Evolutionary conservation across 2,888 invertebrate species (phyloP).

Genomic region (Polydrusus tereticollis): DNA sequence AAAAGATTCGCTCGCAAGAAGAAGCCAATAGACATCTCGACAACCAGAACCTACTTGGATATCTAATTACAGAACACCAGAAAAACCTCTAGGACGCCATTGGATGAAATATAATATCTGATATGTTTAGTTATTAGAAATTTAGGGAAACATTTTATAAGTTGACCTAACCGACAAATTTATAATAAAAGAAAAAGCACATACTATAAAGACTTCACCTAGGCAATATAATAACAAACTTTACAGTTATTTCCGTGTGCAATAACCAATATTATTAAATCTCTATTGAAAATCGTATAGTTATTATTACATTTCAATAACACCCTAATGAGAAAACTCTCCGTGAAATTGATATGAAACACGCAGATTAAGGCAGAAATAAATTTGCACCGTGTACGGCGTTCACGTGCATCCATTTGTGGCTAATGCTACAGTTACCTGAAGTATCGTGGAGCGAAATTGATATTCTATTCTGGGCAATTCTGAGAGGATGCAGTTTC

Average conservation of each 20-base stretch:
- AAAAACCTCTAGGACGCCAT: too few species aligned
- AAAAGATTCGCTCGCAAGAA: too few species aligned
- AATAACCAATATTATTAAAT: not conserved
- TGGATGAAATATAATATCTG: too few species aligned
- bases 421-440: slow-evolving; percentile 31
- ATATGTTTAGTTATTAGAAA: too few species aligned
- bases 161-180: too few species aligned
- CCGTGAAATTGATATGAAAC: slow-evolving; percentile 21
- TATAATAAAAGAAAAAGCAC: not conserved
- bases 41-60: too few species aligned
- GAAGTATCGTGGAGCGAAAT: slow-evolving; percentile 31
- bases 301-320: too few species aligned
- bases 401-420: slow-evolving; percentile 34
- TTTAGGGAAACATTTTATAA: too few species aligned
- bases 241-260: not conserved
- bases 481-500: slow-evolving; percentile 34
- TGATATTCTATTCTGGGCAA: slow-evolving; percentile 38
- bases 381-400: slow-evolving; percentile 25
- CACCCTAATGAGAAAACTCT: not conserved
- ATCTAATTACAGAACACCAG: too few species aligned
- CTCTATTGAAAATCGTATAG: not conserved
- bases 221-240: not conserved
- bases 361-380: slow-evolving; percentile 31
- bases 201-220: too few species aligned
- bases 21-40: too few species aligned